Evolutionary conservation across 1,140 invertebrate genomes (phyloP).

Genomic region (Drosophila fuyamai): DNA sequence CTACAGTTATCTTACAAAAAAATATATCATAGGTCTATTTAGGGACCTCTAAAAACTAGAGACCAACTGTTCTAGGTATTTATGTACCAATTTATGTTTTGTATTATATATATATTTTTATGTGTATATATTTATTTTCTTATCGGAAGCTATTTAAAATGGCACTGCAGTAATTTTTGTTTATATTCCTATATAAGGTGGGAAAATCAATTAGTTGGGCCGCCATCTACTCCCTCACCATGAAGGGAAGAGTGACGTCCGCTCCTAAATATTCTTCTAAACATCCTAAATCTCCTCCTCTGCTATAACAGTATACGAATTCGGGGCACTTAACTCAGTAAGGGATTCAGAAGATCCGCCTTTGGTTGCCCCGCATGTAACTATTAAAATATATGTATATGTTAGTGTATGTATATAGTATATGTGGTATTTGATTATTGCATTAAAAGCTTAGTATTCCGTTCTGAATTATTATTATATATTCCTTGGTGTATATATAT

Average conservation of each 20-base stretch:
- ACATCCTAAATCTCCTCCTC: slow-evolving; percentile 20
- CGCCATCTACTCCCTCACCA: neutral
- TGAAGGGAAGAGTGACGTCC: slow-evolving; percentile 2
- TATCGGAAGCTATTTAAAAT: slow-evolving; percentile 85
- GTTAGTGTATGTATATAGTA: slow-evolving; percentile 42
- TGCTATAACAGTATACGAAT: slow-evolving; percentile 49
- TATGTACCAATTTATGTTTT: slow-evolving; percentile 52
- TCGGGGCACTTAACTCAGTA: slow-evolving; percentile 24
- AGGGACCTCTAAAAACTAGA: slow-evolving; percentile 6
- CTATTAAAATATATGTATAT: slow-evolving; percentile 73
- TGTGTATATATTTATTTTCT: slow-evolving; percentile 69
- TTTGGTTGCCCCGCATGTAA: slow-evolving; percentile 42
- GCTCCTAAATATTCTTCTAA: slow-evolving; percentile 52
- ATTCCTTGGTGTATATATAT: slow-evolving; percentile 52
- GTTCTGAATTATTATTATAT: slow-evolving; percentile 54
- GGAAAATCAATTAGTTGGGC: slow-evolving; percentile 84
- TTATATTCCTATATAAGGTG: slow-evolving; percentile 83
- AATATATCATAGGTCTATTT: neutral
- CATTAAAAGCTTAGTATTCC: slow-evolving; percentile 79
- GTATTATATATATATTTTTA: slow-evolving; percentile 44
- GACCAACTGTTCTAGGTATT: slow-evolving; percentile 58
- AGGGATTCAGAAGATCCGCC: slow-evolving; percentile 24
- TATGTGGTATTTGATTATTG: slow-evolving; percentile 76
- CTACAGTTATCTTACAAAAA: neutral
- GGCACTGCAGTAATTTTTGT: slow-evolving; percentile 83